phyloP scores from a whole-genome alignment of 2,113 vertebrate genomes.

The Apaloderma vittatum region DNA sequence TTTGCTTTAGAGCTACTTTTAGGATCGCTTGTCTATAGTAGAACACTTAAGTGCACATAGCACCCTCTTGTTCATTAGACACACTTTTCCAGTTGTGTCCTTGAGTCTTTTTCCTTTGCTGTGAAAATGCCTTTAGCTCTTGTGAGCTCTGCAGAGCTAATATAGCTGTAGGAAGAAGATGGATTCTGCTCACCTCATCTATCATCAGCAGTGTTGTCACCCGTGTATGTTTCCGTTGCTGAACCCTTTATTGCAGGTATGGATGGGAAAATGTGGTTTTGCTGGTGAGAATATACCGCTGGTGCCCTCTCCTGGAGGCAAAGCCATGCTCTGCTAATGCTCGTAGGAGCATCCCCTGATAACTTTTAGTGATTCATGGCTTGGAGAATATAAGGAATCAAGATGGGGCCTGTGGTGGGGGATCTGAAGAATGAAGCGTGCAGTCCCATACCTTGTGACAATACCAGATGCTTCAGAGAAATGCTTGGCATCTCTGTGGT shows the following conservation, averaged over 20 bases:
- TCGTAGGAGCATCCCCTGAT: neutral
- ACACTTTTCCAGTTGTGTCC: neutral
- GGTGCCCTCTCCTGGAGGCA: conserved; percentile 37
- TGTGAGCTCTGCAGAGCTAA: neutral
- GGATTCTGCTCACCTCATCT: neutral
- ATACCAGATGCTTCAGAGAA: conserved; percentile 14
- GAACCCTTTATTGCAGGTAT: neutral
- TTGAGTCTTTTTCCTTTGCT: neutral
- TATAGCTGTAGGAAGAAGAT: neutral
- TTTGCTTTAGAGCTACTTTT: neutral
- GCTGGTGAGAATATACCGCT: neutral
- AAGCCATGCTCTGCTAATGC: neutral
- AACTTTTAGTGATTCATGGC: neutral
- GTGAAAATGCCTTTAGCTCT: neutral
- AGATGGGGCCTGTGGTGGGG: neutral
- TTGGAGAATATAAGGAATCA: neutral
- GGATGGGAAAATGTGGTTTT: neutral
- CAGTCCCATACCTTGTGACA: neutral
- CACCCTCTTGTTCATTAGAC: neutral
- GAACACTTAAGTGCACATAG: neutral
- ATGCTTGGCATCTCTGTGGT: neutral
- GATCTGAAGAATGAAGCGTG: neutral
- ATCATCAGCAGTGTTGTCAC: neutral
- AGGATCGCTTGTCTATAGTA: neutral
- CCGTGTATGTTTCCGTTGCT: neutral